Percentiles rank a stretch among this genome's conserved stretches.
phyloP scores from a whole-genome alignment of 1,140 invertebrate genomes.

The Drosophila baimaii region DNA sequence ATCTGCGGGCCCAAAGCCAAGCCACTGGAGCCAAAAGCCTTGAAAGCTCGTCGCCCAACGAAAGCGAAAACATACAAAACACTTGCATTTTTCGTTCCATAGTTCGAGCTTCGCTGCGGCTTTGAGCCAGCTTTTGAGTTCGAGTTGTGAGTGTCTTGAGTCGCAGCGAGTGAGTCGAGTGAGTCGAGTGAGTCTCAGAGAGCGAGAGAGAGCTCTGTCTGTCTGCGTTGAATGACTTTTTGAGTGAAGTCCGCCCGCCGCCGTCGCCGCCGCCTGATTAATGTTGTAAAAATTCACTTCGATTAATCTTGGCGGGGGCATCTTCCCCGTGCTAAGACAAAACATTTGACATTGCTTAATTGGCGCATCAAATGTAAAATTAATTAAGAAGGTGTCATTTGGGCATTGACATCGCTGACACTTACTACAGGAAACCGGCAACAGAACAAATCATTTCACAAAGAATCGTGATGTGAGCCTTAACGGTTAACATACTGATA shows the following conservation, averaged over 20 bases:
- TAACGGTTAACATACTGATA: constrained; percentile 34
- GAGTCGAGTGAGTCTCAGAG: constrained; percentile 19
- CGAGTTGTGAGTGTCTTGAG: background rate
- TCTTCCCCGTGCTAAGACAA: constrained; percentile 39
- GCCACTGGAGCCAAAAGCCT: constrained; percentile 50
- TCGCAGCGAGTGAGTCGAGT: constrained; percentile 4
- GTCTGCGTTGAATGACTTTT: constrained; percentile 68
- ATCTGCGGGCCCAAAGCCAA: constrained; percentile 46
- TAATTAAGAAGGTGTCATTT: constrained; percentile 63
- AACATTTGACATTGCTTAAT: constrained; percentile 71
- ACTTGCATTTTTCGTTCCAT: constrained; percentile 75
- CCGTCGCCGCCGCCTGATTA: constrained; percentile 61
- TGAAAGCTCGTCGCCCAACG: constrained; percentile 73
- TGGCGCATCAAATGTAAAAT: constrained; percentile 36
- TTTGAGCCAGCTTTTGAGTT: constrained; percentile 57
- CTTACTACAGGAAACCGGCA: constrained; percentile 55
- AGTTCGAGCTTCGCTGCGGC: constrained; percentile 38
- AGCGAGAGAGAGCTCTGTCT: no score
- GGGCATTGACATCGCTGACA: constrained; percentile 68
- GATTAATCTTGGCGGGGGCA: constrained; percentile 64
- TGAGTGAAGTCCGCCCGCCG: constrained; percentile 45
- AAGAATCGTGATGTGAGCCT: constrained; percentile 27
- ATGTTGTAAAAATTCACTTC: constrained; percentile 70
- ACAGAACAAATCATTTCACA: constrained; percentile 4
- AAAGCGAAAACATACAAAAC: constrained; percentile 73